Percentiles rank a stretch among this genome's conserved stretches.
phyloP scores from a whole-genome alignment of 2,888 invertebrate species.

The Xestia ashworthii region DNA sequence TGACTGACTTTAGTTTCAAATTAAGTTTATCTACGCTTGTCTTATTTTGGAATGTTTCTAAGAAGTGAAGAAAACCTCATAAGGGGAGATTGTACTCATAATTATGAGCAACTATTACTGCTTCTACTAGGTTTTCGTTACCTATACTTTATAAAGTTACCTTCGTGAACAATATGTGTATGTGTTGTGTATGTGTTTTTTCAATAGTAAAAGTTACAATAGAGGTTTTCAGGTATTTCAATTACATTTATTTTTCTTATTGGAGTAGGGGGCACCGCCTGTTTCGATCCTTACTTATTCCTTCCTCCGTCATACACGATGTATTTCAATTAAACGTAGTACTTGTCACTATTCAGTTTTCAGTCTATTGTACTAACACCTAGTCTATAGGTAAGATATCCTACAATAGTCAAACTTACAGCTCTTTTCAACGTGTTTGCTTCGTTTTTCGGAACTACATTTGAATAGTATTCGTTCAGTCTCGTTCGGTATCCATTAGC shows the following conservation, averaged over 20 bases:
- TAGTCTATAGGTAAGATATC: background rate
- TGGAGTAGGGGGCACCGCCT: background rate
- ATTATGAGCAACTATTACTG: background rate
- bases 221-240: background rate
- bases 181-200: background rate
- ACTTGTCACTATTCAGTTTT: background rate
- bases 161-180: background rate
- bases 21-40: background rate
- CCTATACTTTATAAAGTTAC: background rate
- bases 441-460: constrained; percentile 38
- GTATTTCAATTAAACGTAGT: background rate
- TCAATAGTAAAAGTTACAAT: background rate
- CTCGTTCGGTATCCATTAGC: constrained; percentile 42
- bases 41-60: background rate
- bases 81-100: background rate
- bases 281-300: background rate
- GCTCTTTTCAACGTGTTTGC: background rate
- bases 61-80: background rate
- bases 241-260: background rate
- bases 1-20: background rate
- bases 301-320: background rate
- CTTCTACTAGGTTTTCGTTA: background rate
- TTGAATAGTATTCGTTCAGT: constrained; percentile 41
- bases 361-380: background rate
- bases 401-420: background rate